These are phyloP conservation scores for Panagrolaimus sp. DNA, from an alignment of 1,140 invertebrate genomes.

Conservation along the genomic window DNA sequence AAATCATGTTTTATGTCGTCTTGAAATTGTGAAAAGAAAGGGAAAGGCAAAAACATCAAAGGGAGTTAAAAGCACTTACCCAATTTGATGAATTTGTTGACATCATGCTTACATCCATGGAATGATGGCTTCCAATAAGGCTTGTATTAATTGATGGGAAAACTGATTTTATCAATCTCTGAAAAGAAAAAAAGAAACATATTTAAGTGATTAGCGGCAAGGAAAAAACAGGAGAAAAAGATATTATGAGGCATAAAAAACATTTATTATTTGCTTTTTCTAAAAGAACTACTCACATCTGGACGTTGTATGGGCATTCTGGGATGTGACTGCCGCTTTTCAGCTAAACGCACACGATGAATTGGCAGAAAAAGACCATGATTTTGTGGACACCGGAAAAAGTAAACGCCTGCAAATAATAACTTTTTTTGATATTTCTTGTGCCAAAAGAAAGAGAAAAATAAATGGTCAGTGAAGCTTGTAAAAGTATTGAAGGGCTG, in stretches of 20 bases:
- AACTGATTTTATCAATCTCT: not conserved
- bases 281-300: not conserved
- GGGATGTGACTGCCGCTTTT: conserved; percentile 1
- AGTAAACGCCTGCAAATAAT: not conserved
- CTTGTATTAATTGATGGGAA: not conserved
- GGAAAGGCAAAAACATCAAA: not conserved
- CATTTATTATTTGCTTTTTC: too few relatives aligned
- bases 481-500: too few relatives aligned
- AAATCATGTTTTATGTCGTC: too few relatives aligned
- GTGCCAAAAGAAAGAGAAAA: too few relatives aligned
- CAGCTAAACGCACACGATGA: conserved; percentile 10
- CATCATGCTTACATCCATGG: conserved; percentile 8
- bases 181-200: not conserved
- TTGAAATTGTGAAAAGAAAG: too few relatives aligned
- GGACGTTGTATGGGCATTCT: conserved; percentile 1
- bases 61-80: not conserved
- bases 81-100: conserved; percentile 12
- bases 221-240: too few relatives aligned
- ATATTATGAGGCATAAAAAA: too few relatives aligned
- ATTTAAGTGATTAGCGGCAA: too few relatives aligned
- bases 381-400: conserved; percentile 16
- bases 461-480: too few relatives aligned
- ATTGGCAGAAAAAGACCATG: conserved; percentile 14
- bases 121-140: not conserved
- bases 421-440: too few relatives aligned